Evolutionary conservation across 2,113 vertebrate species (phyloP).

Genomic region (Accipiter cooperii): DNA sequence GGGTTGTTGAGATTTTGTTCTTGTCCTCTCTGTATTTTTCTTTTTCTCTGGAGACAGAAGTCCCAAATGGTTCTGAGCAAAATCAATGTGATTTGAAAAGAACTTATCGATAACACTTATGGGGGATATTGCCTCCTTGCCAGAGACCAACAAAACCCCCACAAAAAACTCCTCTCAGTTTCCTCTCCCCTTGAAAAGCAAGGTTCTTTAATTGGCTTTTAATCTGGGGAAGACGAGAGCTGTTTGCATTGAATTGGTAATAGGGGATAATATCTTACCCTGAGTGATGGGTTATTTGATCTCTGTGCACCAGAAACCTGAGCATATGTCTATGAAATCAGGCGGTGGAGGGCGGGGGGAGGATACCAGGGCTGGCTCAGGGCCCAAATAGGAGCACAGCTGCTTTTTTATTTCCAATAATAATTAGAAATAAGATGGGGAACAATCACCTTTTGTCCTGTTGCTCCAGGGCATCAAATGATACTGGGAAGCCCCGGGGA

Average conservation of each 20-base stretch:
- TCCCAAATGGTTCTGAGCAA: background rate
- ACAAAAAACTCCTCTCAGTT: background rate
- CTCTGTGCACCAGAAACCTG: conserved; percentile 46
- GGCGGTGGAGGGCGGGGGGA: background rate
- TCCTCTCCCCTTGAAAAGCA: conserved; percentile 50
- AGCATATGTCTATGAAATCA: background rate
- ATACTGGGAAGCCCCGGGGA: background rate
- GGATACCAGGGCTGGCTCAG: conserved; percentile 10
- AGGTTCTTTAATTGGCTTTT: conserved; percentile 69
- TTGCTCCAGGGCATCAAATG: background rate
- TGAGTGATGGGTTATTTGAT: conserved; percentile 72
- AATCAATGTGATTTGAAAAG: background rate
- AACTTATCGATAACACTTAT: background rate
- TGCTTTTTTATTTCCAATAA: conserved; percentile 12
- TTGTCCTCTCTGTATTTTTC: background rate
- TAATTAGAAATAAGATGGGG: background rate
- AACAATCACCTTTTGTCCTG: conserved; percentile 27
- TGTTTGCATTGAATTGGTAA: conserved; percentile 62
- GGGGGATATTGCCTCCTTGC: background rate
- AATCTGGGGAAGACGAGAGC: conserved; percentile 49
- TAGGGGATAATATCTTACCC: conserved; percentile 60
- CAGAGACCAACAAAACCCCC: background rate
- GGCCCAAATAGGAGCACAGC: background rate
- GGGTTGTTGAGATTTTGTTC: background rate
- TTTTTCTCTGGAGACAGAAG: background rate